A percentile compares a stretch with the other conserved stretches of the same genome.
These are phyloP conservation scores for Cotesia vestalis DNA, from an alignment of 1,140 invertebrate species.

Conservation along the genomic window DNA sequence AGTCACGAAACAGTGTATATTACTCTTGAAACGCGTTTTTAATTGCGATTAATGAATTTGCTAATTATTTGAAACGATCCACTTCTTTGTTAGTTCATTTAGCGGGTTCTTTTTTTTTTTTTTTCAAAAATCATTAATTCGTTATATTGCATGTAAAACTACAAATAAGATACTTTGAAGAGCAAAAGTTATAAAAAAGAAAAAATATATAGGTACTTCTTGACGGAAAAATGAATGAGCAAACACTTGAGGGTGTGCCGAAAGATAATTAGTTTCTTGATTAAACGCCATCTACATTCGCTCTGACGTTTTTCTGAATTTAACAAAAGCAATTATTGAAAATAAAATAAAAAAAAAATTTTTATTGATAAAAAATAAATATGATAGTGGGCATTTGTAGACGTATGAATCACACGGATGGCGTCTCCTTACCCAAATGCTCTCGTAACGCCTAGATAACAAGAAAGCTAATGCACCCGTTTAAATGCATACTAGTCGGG, in stretches of 20 bases:
- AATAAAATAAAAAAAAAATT: slow-evolving; percentile 1
- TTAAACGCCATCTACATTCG: slow-evolving; percentile 41
- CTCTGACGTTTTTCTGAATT: background rate
- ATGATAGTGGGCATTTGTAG: slow-evolving; percentile 37
- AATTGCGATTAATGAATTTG: slow-evolving; percentile 35
- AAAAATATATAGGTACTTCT: background rate
- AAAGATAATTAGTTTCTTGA: slow-evolving; percentile 57
- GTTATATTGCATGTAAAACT: too few relatives aligned
- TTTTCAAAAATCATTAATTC: background rate
- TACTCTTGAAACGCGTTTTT: slow-evolving; percentile 9
- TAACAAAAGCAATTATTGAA: too few relatives aligned
- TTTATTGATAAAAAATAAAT: slow-evolving; percentile 7
- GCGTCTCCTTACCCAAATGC: slow-evolving; percentile 28
- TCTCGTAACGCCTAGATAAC: slow-evolving; percentile 43
- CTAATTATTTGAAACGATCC: slow-evolving; percentile 20
- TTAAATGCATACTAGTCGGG: slow-evolving; percentile 61
- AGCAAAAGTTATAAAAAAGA: background rate
- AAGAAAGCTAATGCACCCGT: slow-evolving; percentile 57
- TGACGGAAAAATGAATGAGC: slow-evolving; percentile 40
- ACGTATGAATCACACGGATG: slow-evolving; percentile 43
- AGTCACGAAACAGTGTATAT: slow-evolving; percentile 26
- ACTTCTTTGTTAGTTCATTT: background rate
- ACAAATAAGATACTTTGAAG: too few relatives aligned
- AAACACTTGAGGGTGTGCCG: slow-evolving; percentile 42
- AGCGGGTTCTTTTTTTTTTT: background rate